Conservation (phyloP, 1,140 invertebrate genomes). For the Goniozus legneri region DNA sequence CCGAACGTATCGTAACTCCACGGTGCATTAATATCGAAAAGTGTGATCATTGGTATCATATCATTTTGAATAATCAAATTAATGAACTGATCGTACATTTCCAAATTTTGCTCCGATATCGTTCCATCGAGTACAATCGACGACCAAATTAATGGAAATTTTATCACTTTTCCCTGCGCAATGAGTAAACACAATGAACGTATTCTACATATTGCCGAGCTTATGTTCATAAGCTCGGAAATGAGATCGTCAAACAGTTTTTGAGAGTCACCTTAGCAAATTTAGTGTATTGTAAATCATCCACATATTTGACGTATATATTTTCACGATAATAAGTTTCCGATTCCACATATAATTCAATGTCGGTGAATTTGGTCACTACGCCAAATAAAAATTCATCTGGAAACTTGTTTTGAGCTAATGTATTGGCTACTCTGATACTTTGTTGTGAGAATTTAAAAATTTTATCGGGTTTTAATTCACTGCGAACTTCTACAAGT, state of each 20-base stretch:
- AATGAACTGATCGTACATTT: conserved; percentile 56
- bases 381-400: conserved; percentile 58
- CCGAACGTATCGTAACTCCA: conserved; percentile 17
- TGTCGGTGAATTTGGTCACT: conserved; percentile 41
- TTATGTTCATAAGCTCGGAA: no score
- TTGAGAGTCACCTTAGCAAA: no score
- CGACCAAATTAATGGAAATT: conserved; percentile 59
- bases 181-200: no score
- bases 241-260: no score
- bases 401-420: conserved; percentile 43
- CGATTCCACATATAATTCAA: not conserved
- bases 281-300: no score
- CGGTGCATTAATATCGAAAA: conserved; percentile 4
- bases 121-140: conserved; percentile 54
- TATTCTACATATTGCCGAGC: no score
- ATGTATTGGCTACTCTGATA: not conserved
- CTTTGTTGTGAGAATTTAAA: no score
- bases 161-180: conserved; percentile 42
- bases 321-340: no score
- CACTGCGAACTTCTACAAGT: no score
- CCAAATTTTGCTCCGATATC: conserved; percentile 51
- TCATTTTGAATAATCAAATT: conserved; percentile 49
- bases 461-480: no score
- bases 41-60: conserved; percentile 3
- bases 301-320: no score